Percentiles rank a stretch among this genome's conserved stretches.
Conservation (phyloP, 2,888 invertebrate genomes). For the Ypsolopha sequella region DNA sequence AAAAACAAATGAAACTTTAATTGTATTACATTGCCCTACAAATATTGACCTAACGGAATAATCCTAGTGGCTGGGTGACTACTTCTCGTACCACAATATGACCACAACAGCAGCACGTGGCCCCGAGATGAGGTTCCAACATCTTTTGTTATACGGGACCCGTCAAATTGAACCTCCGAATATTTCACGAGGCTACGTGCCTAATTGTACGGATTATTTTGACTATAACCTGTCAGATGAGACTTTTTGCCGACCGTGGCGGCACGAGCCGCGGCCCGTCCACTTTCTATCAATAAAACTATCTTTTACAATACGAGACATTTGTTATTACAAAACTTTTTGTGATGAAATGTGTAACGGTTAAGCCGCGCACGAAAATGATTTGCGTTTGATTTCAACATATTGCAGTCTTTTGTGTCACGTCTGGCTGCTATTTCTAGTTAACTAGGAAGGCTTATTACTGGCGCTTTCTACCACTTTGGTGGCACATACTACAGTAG, state of each 20-base stretch:
- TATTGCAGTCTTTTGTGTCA: too few species aligned
- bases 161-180: conserved; percentile 53
- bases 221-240: conserved; percentile 36
- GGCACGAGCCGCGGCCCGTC: conserved; percentile 40
- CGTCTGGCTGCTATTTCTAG: too few species aligned
- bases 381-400: too few species aligned
- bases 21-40: not conserved
- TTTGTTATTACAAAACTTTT: not conserved
- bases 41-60: not conserved
- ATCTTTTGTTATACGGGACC: conserved; percentile 12
- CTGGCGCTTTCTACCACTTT: too few species aligned
- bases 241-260: conserved; percentile 40
- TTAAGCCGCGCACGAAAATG: conserved; percentile 8
- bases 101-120: not conserved
- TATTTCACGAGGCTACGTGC: conserved; percentile 64
- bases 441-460: too few species aligned
- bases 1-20: not conserved
- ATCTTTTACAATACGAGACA: not conserved
- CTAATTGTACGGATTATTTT: conserved; percentile 63
- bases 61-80: not conserved
- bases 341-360: conserved; percentile 32
- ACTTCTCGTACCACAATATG: not conserved
- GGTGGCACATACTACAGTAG: too few species aligned
- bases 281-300: conserved; percentile 44
- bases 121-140: conserved; percentile 44